A percentile compares a stretch with the other conserved stretches of the same genome.
Conservation (phyloP, 2,888 invertebrate genomes). For the Mystacides longicornis region DNA sequence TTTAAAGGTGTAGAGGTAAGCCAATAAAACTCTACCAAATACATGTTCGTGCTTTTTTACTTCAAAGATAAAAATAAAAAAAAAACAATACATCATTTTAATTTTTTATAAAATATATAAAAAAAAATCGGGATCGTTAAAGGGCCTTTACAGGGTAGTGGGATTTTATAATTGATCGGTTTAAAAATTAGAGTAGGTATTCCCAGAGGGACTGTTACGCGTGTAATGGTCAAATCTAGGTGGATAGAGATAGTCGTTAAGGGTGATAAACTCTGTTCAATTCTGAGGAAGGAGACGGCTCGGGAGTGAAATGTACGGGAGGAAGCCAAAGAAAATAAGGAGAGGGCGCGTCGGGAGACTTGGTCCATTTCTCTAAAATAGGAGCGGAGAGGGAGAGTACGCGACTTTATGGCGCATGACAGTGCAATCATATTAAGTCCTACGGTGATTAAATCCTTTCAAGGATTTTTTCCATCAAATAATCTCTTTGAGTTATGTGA, state of each 20-base stretch:
- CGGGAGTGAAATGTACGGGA: neutral
- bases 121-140: no score
- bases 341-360: conserved; percentile 3
- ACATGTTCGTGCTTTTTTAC: no score
- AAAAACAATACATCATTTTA: no score
- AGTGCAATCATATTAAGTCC: conserved; percentile 1
- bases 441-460: conserved; percentile 3
- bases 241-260: conserved; percentile 11
- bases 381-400: neutral
- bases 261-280: conserved; percentile 13
- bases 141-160: no score
- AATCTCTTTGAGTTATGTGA: no score
- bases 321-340: conserved; percentile 4
- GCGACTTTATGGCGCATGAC: conserved; percentile 18
- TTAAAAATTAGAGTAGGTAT: no score
- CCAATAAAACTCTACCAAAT: no score
- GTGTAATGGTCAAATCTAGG: conserved; percentile 14
- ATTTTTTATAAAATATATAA: no score
- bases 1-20: no score
- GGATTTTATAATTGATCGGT: no score
- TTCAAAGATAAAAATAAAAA: no score
- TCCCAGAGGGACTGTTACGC: no score
- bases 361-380: neutral
- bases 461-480: neutral
- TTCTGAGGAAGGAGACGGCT: neutral